Evolutionary conservation across 2,888 invertebrate genomes (phyloP), one percentile per base, ranked within the genome.

Genomic region (Rhagium mordax): DNA sequence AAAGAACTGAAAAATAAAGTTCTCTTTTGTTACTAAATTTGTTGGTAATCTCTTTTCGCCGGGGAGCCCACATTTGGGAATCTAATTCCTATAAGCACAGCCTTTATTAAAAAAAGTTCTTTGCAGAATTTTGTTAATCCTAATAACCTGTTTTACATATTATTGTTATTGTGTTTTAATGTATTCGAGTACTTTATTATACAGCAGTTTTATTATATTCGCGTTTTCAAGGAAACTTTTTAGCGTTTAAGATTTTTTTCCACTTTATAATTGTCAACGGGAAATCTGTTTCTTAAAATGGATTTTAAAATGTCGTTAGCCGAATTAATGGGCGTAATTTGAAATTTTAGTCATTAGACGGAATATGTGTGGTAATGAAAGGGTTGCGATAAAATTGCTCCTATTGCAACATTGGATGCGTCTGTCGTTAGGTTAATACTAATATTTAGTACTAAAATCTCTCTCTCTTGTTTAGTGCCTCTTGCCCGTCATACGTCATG

Each of bases 61-160:
- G 27, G 3, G 7, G 27, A 5, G 15, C n/a, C 13, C 55, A 24
- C 55, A 55, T 55, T 55, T 27, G 55, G 24, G 24, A n/a, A 15
- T n/a, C 24, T 55, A 55, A 55, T 55, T 55, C 24, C 24, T 24
- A 13, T 55, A 55, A 55, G 55, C 24, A 1, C 13, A 20, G n/a
- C 8, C 55, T 13, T 55, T 55, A 55, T 21, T 55, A 24, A 55
- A 55, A 18, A 55, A 55, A 55, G 21, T 55, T 55, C 13, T n/a
- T 24, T 7, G 6, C n/a, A 24, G n/a, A 15, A 20, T n/a, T 0
- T 55, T 24, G 20, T 55, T 41, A 41, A 41, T 41, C 41, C 41
- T 41, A 41, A 13, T 24, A 55, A 55, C 55, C 24, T 55, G 24
- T 24, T 55, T 55, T 55, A 55, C 55, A 55, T 55, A 55, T 55